Evolutionary conservation across 2,888 invertebrate species (phyloP).

Genomic region (Drosophila borealis): DNA sequence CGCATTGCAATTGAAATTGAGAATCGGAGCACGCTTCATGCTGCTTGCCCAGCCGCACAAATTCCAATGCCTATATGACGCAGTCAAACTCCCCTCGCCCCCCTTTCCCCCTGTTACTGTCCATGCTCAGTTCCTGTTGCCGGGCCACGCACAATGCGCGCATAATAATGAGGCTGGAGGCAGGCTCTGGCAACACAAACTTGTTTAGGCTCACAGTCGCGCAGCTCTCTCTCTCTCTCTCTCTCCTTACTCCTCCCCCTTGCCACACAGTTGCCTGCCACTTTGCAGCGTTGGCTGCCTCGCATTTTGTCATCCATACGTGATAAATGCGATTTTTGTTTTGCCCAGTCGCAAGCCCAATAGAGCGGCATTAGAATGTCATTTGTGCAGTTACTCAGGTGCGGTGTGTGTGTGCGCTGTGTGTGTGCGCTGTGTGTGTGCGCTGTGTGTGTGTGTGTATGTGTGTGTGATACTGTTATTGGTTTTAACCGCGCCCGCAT

Average conservation of each 20-base stretch:
- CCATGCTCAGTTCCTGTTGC: slow-evolving; percentile 70
- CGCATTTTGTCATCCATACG: slow-evolving; percentile 71
- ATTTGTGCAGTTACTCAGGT: slow-evolving; percentile 44
- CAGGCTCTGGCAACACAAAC: slow-evolving; percentile 34
- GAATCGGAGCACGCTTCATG: slow-evolving; percentile 77
- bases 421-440: background rate
- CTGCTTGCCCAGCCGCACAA: slow-evolving; percentile 44
- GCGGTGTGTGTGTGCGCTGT: background rate
- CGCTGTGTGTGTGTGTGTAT: background rate
- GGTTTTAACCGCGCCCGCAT: slow-evolving; percentile 36
- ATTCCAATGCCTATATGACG: slow-evolving; percentile 67
- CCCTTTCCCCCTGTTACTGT: background rate
- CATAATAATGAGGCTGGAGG: slow-evolving; percentile 70
- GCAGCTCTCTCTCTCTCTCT: background rate
- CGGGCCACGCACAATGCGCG: slow-evolving; percentile 78
- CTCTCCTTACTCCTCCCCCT: background rate
- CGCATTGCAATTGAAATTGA: slow-evolving; percentile 70
- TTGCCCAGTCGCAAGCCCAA: slow-evolving; percentile 36
- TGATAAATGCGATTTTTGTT: slow-evolving; percentile 73
- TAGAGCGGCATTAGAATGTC: slow-evolving; percentile 68
- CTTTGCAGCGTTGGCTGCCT: slow-evolving; percentile 29
- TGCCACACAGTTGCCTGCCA: slow-evolving; percentile 1
- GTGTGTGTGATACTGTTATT: slow-evolving; percentile 6
- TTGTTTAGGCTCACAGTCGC: slow-evolving; percentile 31
- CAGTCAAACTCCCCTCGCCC: background rate